Base-by-base conservation (phyloP, 2,797 vertebrate species). In the Eospalax fontanierii region DNA sequence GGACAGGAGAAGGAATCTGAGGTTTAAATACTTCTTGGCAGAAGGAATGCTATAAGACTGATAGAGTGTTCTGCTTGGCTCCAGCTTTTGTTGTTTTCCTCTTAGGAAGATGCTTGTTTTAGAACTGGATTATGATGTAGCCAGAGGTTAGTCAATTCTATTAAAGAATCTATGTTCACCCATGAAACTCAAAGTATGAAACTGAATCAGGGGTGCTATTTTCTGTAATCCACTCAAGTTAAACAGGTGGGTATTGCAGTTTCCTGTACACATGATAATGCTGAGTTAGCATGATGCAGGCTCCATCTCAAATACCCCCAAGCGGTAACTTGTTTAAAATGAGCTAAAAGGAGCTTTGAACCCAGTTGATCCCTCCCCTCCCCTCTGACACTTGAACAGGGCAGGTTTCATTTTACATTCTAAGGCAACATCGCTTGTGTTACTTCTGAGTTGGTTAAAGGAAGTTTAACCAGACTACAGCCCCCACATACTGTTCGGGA, bases 61-160 rank as follows among this genome's bases (percentile, higher is more conserved):
- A 68, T 33, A 59, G 0, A 91, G 71, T 75, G 57, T 89, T 80
- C 80, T 74, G 30, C 19, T 30, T 71, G 75, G 38, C 18, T 87
- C 78, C 65, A 38, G 24, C 22, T 63, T 89, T 96, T 95, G 66
- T 75, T 81, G 7, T 71, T 93, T 95, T 63, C 61, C 78, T 73
- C 65, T 43, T 89, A 93, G 61, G 87, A 89, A 90, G 59, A 87
- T 33, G 33, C 43, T 93, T 75, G 1, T 76, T 94, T 79, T 94
- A 65, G 89, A 24, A 43, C 79, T 92, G 74, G 68, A 26, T 96
- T 95, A 59, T 81, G 40, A 73, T 88, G 16, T 70, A 43, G 66
- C 78, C 40, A 93, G 84, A 96, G 50, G 79, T 96, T 93, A 94
- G 91, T 90, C 85, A 91, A 89, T 96, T 97, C 92, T 80, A 70